Percentiles rank a stretch among this genome's conserved stretches.
These are phyloP conservation scores for Eucera pruinosa DNA, from an alignment of 2,888 invertebrate genomes.

Conservation along the genomic window DNA sequence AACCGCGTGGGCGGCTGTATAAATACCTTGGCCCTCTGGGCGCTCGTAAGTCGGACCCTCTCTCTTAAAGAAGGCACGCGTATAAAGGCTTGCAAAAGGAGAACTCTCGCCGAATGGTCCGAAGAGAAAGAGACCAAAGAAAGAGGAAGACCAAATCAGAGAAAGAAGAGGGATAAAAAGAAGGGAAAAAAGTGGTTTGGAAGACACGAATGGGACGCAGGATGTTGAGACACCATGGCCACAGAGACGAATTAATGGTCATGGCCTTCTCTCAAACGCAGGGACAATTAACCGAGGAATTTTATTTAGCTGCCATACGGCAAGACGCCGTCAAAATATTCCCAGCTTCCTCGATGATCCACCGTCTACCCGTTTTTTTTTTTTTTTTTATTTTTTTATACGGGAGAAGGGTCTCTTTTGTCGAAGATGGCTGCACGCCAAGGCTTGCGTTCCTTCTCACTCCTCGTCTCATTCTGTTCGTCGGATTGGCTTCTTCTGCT, in stretches of 20 bases:
- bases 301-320: slow-evolving; percentile 61
- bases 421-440: slow-evolving; percentile 58
- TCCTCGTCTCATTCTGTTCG: background rate
- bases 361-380: slow-evolving; percentile 31
- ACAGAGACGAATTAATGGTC: slow-evolving; percentile 67
- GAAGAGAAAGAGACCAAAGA: background rate
- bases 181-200: too few relatives aligned
- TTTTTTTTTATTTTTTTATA: too few relatives aligned
- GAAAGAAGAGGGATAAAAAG: slow-evolving; percentile 35
- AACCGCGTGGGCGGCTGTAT: slow-evolving; percentile 69
- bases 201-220: slow-evolving; percentile 45
- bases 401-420: slow-evolving; percentile 16
- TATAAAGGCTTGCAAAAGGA: slow-evolving; percentile 61
- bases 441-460: slow-evolving; percentile 6
- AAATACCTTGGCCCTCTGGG: slow-evolving; percentile 61
- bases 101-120: slow-evolving; percentile 19
- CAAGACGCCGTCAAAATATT: slow-evolving; percentile 67
- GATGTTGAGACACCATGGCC: slow-evolving; percentile 63
- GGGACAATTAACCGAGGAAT: slow-evolving; percentile 70
- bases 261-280: slow-evolving; percentile 51
- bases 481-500: background rate
- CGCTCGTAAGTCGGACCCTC: slow-evolving; percentile 60
- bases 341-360: slow-evolving; percentile 68
- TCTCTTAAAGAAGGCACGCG: slow-evolving; percentile 65
- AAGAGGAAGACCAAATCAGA: background rate